These are phyloP conservation scores for Cheilosia vulpina DNA, from an alignment of 2,888 invertebrate species.

Conservation along the genomic window DNA sequence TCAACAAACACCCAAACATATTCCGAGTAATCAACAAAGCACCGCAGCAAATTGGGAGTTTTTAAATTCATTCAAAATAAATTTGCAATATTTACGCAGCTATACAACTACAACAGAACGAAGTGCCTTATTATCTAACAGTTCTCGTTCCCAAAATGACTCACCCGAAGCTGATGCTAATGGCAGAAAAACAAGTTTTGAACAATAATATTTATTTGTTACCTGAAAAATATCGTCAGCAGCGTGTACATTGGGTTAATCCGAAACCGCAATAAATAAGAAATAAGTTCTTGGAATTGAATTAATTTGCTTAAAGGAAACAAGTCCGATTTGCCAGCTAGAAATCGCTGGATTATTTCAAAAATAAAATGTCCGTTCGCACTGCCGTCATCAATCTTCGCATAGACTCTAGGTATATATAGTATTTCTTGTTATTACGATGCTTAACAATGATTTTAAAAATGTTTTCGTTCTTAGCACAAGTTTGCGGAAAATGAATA, in stretches of 20 bases:
- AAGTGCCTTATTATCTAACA: neutral
- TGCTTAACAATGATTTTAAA: no score
- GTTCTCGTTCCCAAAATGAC: conserved; percentile 9
- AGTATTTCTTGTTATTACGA: no score
- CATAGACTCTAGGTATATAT: neutral
- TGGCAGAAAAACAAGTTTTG: conserved; percentile 10
- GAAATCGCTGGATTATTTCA: conserved; percentile 5
- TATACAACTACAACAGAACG: neutral
- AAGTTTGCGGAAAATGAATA: neutral
- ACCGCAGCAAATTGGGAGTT: conserved; percentile 1
- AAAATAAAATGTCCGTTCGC: conserved; percentile 10
- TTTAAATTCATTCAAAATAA: neutral
- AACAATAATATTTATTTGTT: conserved; percentile 5
- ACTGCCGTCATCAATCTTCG: conserved; percentile 21
- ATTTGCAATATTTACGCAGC: conserved; percentile 9
- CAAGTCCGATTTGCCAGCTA: conserved; percentile 6
- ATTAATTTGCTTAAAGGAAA: conserved; percentile 3
- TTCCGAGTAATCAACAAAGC: conserved; percentile 1
- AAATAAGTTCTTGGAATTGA: neutral
- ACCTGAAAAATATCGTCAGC: neutral
- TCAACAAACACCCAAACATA: neutral
- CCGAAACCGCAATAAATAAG: neutral
- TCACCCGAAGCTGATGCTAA: neutral
- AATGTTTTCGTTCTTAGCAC: no score
- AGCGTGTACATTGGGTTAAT: neutral